Percentiles rank a stretch among this genome's conserved stretches.
Conservation (phyloP, 2,797 vertebrate species). For the Molossus alvarezi region DNA sequence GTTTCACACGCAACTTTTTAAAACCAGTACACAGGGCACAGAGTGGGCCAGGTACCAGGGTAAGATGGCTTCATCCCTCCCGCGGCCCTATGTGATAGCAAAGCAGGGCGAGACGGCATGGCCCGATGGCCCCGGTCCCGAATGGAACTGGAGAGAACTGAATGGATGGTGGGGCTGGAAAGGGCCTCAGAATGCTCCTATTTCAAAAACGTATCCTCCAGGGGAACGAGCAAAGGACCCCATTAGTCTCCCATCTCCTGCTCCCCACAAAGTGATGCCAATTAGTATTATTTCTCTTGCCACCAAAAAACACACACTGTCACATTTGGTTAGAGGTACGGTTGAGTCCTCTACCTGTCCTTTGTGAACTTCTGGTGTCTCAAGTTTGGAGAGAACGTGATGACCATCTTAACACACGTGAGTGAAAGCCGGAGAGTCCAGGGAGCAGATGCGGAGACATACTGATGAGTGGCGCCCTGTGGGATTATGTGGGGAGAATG, state of each 20-base stretch:
- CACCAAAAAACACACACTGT: not conserved
- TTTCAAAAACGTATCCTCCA: not conserved
- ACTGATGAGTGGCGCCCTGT: not conserved
- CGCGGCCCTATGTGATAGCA: rapidly evolving
- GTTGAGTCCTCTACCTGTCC: not conserved
- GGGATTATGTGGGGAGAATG: not conserved
- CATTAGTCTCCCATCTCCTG: not conserved
- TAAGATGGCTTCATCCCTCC: not conserved
- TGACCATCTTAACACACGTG: not conserved
- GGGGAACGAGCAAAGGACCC: not conserved
- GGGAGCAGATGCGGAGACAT: not conserved
- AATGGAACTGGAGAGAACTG: not conserved
- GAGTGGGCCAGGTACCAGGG: not conserved
- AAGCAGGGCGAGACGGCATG: not conserved
- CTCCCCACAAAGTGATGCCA: not conserved
- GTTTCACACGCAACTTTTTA: not conserved
- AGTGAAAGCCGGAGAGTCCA: not conserved
- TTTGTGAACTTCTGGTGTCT: constrained; percentile 19
- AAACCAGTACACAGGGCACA: not conserved
- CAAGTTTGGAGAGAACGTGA: not conserved
- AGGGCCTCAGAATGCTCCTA: not conserved
- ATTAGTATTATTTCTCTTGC: not conserved
- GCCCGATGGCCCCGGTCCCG: not conserved
- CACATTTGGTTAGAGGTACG: not conserved
- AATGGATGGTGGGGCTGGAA: not conserved